Base-by-base conservation (phyloP, 92 coral and sea anemone species). In the Parazoanthus atlanticus region DNA sequence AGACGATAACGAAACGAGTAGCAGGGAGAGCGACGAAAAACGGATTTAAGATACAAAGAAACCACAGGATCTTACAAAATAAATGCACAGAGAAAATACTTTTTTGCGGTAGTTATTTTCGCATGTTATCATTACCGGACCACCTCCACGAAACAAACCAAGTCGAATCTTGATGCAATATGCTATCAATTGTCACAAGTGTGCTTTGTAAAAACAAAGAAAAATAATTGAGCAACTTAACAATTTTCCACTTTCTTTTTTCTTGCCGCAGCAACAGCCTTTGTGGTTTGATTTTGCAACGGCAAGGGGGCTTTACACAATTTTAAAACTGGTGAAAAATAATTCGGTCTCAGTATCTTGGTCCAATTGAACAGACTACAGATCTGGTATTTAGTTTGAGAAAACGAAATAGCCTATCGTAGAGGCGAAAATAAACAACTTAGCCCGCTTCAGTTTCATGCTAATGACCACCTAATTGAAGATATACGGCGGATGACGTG, bases 371-470 rank as follows among this genome's bases (percentile, higher is more conserved):
- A 88, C 94, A 95, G 98, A 95, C 93, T 83, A 95, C 98, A 90
- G 94, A 93, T 94, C 92, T 94, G 88, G 90, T 92, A 88, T 92
- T 92, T 90, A 86, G 94, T 85, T 78, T 82, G 76, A 66, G 84
- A 88, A 92, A 90, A 93, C 94, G 95, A 94, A 93, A 95, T 90
- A 90, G 96, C 93, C 98, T 90, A 91, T 95, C 91, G 92, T 72
- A 86, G 93, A 90, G 84, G 94, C 89, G 91, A 54, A 93, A 90
- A 81, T 86, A 94, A 95, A 95, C 96, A 95, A 88, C 91, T 92
- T 95, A 90, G 91, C 71, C 88, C 93, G 96, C 91, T 90, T 94
- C 93, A 93, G 95, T 95, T 95, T 95, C 98, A 95, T 90, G 96
- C 96, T 95, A 92, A 95, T 95, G 94, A 93, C 67, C 76, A 84